Base-by-base conservation (phyloP, 2,888 invertebrate species). In the Nomada ruficornis region DNA sequence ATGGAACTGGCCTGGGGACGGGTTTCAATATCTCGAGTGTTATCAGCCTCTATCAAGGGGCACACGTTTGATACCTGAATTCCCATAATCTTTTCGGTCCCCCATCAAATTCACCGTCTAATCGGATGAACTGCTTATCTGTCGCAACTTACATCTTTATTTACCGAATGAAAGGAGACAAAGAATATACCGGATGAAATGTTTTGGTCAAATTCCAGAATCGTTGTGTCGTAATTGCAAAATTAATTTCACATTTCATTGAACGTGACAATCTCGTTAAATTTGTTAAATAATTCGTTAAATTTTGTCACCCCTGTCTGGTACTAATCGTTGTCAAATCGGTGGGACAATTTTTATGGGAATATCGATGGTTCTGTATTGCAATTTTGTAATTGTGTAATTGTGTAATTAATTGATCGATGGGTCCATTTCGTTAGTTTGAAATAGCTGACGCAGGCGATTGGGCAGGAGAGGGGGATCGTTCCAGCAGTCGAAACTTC, bases 341-440 rank as follows among this genome's bases (percentile, higher is more conserved):
- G 29, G 7, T 29, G 29, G 29, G 29, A 29, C 29, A 29, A 29
- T 29, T 7, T 29, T 29, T 7, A 29, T 7, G 7, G 5, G 5
- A 29, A 36, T 36, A 7, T 36, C 36, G 36, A 36, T 36, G 7
- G 36, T 36, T 7, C 36, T 36, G 7, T 36, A 0, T 36, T 36
- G 7, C 7, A 36, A 29, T 29, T 29, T n/a, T n/a, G n/a, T n/a
- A n/a, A n/a, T n/a, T n/a, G n/a, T n/a, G n/a, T n/a, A n/a, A n/a
- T n/a, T n/a, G n/a, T n/a, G n/a, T 15, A 68, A 67, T n/a, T 26
- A 55, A 71, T 50, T 42, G 68, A 76, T 76, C 26, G 68, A 65
- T 67, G 29, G 52, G 3, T 60, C 52, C 18, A 15, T 65, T 36
- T 18, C 20, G 20, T 26, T 42, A 62, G 52, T 54, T 60, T 7